Percentiles rank a stretch among this genome's conserved stretches.
These are phyloP conservation scores for Toxotes jaculatrix DNA, from an alignment of 2,113 vertebrate species.

Conservation along the genomic window DNA sequence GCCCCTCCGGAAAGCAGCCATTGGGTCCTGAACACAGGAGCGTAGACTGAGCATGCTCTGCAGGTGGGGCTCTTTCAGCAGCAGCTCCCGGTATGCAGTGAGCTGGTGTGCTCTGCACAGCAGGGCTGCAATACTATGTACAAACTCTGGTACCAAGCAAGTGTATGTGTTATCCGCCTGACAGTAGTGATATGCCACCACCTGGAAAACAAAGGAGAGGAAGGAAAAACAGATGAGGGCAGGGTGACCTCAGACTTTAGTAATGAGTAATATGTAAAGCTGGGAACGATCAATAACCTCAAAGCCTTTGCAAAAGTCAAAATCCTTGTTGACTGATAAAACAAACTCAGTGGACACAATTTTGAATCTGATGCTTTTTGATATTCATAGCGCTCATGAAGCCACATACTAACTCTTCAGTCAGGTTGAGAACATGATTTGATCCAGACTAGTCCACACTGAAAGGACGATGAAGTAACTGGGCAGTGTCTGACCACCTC, in stretches of 20 bases:
- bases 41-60: constrained; percentile 97
- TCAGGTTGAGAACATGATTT: background rate
- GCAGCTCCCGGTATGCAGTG: constrained; percentile 90
- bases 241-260: constrained; percentile 6
- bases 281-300: background rate
- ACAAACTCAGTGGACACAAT: background rate
- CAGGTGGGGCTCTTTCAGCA: constrained; percentile 91
- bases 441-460: background rate
- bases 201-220: constrained; percentile 81
- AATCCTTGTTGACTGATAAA: background rate
- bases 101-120: constrained; percentile 92
- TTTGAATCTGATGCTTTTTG: constrained; percentile 15
- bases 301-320: constrained; percentile 15
- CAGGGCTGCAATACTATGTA: constrained; percentile 94
- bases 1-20: constrained; percentile 91
- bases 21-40: constrained; percentile 96
- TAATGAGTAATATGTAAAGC: constrained; percentile 14
- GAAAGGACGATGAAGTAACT: constrained; percentile 13
- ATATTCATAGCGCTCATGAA: constrained; percentile 5
- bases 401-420: background rate
- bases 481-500: constrained; percentile 27
- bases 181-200: constrained; percentile 98
- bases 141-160: constrained; percentile 96
- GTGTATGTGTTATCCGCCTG: constrained; percentile 99
- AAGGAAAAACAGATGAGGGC: background rate